These are phyloP conservation scores for Drosophila willistoni DNA, from an alignment of 1,140 invertebrate genomes.

Conservation along the genomic window DNA sequence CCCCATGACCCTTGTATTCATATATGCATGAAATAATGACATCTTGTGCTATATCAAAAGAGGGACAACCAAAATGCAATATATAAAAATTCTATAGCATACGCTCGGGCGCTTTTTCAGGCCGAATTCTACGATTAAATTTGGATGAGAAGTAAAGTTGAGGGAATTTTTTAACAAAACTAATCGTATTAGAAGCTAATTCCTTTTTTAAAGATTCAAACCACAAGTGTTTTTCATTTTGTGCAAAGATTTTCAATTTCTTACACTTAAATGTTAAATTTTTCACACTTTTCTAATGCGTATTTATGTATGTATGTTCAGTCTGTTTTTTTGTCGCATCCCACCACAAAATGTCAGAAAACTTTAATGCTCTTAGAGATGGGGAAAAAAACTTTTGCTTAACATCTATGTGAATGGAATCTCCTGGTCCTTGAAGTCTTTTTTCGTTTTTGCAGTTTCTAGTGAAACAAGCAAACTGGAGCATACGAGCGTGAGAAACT, in stretches of 20 bases:
- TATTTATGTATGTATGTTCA: not conserved
- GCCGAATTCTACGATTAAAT: slow-evolving; percentile 23
- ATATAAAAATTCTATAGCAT: slow-evolving; percentile 3
- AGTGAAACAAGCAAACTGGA: slow-evolving; percentile 40
- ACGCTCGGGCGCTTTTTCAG: slow-evolving; percentile 35
- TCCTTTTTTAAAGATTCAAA: no score
- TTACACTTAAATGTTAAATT: not conserved
- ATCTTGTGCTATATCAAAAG: slow-evolving; percentile 52
- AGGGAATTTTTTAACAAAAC: no score
- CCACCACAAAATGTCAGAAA: slow-evolving; percentile 27
- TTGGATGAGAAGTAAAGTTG: not conserved
- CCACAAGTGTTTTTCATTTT: no score
- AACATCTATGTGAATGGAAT: slow-evolving; percentile 27
- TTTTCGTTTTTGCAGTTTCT: slow-evolving; percentile 36
- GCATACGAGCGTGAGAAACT: slow-evolving; percentile 38
- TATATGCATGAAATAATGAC: slow-evolving; percentile 59
- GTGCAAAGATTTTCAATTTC: not conserved
- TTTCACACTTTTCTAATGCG: slow-evolving; percentile 13
- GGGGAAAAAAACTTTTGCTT: slow-evolving; percentile 37
- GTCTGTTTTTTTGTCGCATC: not conserved
- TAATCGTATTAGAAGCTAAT: no score
- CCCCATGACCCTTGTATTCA: slow-evolving; percentile 4
- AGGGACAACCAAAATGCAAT: not conserved
- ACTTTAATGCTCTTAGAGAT: slow-evolving; percentile 27
- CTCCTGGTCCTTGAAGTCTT: slow-evolving; percentile 60